Evolutionary conservation across 1,140 invertebrate genomes (phyloP).

Genomic region (Drosophila punjabiensis): DNA sequence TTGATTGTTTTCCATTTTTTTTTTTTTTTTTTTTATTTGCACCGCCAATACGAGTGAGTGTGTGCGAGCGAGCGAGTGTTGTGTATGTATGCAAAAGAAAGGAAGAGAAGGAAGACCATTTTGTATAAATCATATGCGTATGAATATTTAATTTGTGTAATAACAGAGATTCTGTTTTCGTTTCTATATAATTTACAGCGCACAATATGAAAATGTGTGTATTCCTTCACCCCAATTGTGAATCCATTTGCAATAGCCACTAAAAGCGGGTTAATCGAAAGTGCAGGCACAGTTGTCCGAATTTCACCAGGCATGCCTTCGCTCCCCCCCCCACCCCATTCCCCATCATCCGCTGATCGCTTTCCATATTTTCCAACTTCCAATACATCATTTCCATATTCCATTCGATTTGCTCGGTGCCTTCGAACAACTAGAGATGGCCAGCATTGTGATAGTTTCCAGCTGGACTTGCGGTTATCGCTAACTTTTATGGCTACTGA

Average conservation of each 20-base stretch:
- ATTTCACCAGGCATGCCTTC: slow-evolving; percentile 6
- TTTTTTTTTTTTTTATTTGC: slow-evolving; percentile 6
- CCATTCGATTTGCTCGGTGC: slow-evolving; percentile 3
- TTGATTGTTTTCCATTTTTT: slow-evolving; percentile 2
- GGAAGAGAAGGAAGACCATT: slow-evolving; percentile 15
- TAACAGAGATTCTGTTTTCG: slow-evolving; percentile 73
- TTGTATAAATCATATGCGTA: slow-evolving; percentile 11
- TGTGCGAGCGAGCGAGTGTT: slow-evolving; percentile 1
- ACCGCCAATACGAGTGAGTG: not conserved
- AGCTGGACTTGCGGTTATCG: slow-evolving; percentile 67
- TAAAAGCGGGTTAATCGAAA: slow-evolving; percentile 76
- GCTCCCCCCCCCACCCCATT: not conserved
- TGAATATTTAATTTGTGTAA: slow-evolving; percentile 51
- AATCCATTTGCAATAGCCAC: slow-evolving; percentile 75
- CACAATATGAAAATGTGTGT: slow-evolving; percentile 74
- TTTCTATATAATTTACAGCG: slow-evolving; percentile 81
- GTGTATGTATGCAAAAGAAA: slow-evolving; percentile 14
- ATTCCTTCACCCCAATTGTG: slow-evolving; percentile 72
- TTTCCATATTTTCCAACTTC: not conserved
- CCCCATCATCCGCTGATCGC: not conserved
- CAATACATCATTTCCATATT: not conserved
- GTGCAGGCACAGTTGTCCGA: slow-evolving; percentile 53
- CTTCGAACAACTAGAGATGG: slow-evolving; percentile 29
- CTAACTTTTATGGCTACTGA: slow-evolving; percentile 70
- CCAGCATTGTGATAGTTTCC: slow-evolving; percentile 36